A percentile compares a stretch with the other conserved stretches of the same genome.
Conservation (phyloP, 2,113 vertebrate species). For the human region DNA sequence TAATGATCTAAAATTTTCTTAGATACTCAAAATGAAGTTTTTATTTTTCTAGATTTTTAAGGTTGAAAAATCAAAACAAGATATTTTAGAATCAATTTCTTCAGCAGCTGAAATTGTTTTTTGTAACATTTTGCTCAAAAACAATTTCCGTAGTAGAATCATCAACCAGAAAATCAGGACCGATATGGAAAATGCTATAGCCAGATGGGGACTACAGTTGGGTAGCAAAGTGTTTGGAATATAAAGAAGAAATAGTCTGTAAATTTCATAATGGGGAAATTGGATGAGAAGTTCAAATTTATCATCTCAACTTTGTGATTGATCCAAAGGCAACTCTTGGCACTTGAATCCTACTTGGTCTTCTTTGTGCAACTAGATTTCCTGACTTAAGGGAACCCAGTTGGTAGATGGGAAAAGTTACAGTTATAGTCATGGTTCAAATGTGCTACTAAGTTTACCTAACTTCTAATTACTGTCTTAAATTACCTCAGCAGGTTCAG, state of each 20-base stretch:
- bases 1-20: constrained; percentile 5
- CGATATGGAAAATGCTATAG: constrained; percentile 32
- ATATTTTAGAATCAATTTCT: constrained; percentile 42
- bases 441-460: background rate
- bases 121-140: constrained; percentile 63
- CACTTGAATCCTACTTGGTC: background rate
- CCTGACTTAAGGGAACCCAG: constrained; percentile 45
- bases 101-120: constrained; percentile 38
- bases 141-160: constrained; percentile 52
- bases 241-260: constrained; percentile 63
- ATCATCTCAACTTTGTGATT: constrained; percentile 11
- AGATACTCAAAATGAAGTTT: constrained; percentile 6
- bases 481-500: background rate
- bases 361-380: constrained; percentile 44
- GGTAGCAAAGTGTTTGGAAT: constrained; percentile 58
- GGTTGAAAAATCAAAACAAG: constrained; percentile 30
- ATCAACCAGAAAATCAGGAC: constrained; percentile 70
- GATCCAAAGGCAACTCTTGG: constrained; percentile 43
- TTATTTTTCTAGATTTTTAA: constrained; percentile 33
- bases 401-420: background rate
- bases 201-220: constrained; percentile 71
- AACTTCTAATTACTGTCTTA: background rate
- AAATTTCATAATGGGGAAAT: constrained; percentile 54
- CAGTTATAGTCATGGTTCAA: background rate
- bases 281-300: constrained; percentile 48